Base-by-base conservation (phyloP, 1,140 invertebrate genomes). In the Procambarus virginalis region DNA sequence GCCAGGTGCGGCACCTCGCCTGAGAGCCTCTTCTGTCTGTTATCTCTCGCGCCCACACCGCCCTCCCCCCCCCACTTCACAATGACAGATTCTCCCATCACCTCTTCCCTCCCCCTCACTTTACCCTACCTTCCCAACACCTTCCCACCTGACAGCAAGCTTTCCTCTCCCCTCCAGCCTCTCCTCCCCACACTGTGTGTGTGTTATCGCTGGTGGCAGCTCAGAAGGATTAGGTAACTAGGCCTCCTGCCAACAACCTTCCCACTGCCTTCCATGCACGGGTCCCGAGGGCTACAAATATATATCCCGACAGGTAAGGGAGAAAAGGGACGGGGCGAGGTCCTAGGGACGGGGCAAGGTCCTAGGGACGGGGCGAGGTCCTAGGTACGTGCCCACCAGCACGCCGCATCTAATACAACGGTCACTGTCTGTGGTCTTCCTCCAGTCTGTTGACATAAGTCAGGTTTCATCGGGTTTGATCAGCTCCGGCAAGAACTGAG, bases 1-100 rank as follows among this genome's bases (percentile, higher is more conserved):
- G 79, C 79, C 79, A 81, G 51, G 51, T 81, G 79, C 48, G 20
- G 10, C 51, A 55, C 79, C 79, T 60, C 51, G 17, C 12, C 60
- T 64, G 12, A 9, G 17, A 64, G 20, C 14, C 60, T 17, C 60
- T 64, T 64, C 12, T 17, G 17, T 5, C 1, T 64, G 2, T 64
- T 64, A 45, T 34, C 45, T 81, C 51, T 60, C 45, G n/a, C 79
- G 55, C 79, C 55, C 51, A 46, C 79, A n/a, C 77, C 79, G 12
- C 51, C 51, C 78, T 58, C 51, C 78, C 2, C 49, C 78, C 34
- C 17, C 49, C 76, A 68, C 80, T 68, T 82, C 80, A 45, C 80
- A 82, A 68, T 73, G 80, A 82, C 80, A 68, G 80, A 46, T 68
- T 45, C 58, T 64, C 80, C 46, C 17, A 60, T 82, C 60, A 48